Evolutionary conservation across 2,797 vertebrate species (phyloP).

Genomic region (Eospalax fontanierii): DNA sequence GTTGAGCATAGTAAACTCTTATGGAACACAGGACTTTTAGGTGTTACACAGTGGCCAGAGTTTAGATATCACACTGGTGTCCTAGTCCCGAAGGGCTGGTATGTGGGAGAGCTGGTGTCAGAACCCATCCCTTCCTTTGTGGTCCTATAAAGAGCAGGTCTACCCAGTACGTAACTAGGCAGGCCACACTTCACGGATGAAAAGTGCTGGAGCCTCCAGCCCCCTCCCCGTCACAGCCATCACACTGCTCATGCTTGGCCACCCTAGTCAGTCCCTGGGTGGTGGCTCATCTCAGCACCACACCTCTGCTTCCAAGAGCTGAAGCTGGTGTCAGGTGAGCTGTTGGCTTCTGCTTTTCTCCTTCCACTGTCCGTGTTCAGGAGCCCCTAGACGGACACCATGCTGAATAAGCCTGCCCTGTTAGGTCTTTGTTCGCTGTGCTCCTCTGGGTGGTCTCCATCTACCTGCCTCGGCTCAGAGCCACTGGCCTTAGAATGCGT

Average conservation of each 20-base stretch:
- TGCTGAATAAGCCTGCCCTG: background rate
- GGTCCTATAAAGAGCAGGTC: background rate
- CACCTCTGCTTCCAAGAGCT: background rate
- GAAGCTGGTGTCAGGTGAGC: background rate
- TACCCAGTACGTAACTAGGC: background rate
- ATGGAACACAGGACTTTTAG: background rate
- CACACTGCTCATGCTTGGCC: fast-evolving
- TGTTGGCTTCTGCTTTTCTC: background rate
- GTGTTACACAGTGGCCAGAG: background rate
- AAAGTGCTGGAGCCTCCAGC: background rate
- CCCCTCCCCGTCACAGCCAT: background rate
- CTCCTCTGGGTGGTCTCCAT: fast-evolving
- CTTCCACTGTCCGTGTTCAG: too few relatives aligned
- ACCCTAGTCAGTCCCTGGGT: background rate
- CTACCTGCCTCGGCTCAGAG: background rate
- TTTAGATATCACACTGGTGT: background rate
- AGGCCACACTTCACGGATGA: background rate
- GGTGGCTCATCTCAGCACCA: background rate
- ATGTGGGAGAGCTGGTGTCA: background rate
- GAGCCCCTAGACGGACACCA: background rate
- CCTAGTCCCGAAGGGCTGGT: background rate
- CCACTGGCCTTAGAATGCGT: background rate
- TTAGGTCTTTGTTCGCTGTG: too few relatives aligned
- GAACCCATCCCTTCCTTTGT: background rate
- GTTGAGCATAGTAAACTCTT: background rate